Base-by-base conservation (phyloP, 1,140 invertebrate species). In the Cydia splendana region DNA sequence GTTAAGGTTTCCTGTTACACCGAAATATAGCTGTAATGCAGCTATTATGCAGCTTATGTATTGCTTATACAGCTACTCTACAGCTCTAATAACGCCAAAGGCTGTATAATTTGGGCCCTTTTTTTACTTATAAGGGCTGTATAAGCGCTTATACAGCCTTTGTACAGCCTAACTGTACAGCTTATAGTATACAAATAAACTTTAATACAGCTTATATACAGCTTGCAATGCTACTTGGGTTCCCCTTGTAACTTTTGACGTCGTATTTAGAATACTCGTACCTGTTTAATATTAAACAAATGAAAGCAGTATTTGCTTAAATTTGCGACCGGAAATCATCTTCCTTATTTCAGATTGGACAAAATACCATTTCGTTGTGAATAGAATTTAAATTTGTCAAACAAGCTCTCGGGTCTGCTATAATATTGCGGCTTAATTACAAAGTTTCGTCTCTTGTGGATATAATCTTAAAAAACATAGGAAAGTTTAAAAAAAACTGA, bases 251-350 rank as follows among this genome's bases (percentile, higher is more conserved):
- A 65, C 28, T 71, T 38, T n/a, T 6, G 67, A 71, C 67, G 13
- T 38, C 45, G 34, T 71, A 42, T 42, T n/a, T 53, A 53, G n/a
- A 71, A 38, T 9, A 38, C 42, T 45, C 13, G 15, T 71, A 71
- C 67, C 67, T 42, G 67, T n/a, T 71, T 71, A 71, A 71, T 71
- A 71, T 20, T 71, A 42, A 42, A 71, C 67, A 71, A 71, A 42
- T n/a, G 34, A 45, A 71, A 42, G 67, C 38, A 12, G 65, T 24
- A 45, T 42, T 71, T 15, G 15, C 12, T 69, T 69, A 38, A 69
- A 69, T 71, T 42, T 71, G 67, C 67, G 67, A 71, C 67, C 67
- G 67, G 34, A 71, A 69, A n/a, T 71, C 67, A 71, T 42, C 67
- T n/a, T 45, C 34, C 38, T 45, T 38, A 42, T 71, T 71, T 71